Percentiles rank a stretch among this genome's conserved stretches.
phyloP scores from a whole-genome alignment of 2,888 invertebrate species.

The Schizotus pectinicornis region DNA sequence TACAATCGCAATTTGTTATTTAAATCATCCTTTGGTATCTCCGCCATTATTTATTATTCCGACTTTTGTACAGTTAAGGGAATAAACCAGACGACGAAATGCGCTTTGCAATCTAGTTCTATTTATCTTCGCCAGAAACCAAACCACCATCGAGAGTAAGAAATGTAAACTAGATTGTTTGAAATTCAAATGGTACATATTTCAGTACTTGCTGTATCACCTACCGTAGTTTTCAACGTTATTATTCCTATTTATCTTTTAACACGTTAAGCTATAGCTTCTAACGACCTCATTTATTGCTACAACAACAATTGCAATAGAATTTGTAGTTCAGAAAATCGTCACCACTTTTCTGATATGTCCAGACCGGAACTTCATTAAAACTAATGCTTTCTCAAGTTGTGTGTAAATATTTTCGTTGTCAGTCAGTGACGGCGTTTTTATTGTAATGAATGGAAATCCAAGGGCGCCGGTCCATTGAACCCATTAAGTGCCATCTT shows the following conservation, averaged over 20 bases:
- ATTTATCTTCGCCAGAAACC: constrained; percentile 34
- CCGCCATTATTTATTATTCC: constrained; percentile 32
- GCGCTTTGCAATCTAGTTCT: constrained; percentile 34
- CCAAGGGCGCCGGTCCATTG: constrained; percentile 15
- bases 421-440: constrained; percentile 12
- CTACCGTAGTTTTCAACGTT: constrained; percentile 12
- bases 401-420: constrained; percentile 19
- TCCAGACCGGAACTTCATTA: no score
- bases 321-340: no score
- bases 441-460: constrained; percentile 22
- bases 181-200: constrained; percentile 35
- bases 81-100: constrained; percentile 33
- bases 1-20: constrained; percentile 35
- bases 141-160: constrained; percentile 31
- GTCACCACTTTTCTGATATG: no score
- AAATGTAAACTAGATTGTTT: constrained; percentile 34
- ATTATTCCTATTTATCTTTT: neutral
- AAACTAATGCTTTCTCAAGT: no score
- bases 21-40: constrained; percentile 35
- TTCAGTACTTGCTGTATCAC: constrained; percentile 29
- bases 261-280: no score
- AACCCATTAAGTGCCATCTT: constrained; percentile 24
- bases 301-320: no score
- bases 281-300: no score
- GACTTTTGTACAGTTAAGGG: constrained; percentile 30